Conservation (phyloP, 92 coral and sea anemone species). For the Epizoanthus stellaris region DNA sequence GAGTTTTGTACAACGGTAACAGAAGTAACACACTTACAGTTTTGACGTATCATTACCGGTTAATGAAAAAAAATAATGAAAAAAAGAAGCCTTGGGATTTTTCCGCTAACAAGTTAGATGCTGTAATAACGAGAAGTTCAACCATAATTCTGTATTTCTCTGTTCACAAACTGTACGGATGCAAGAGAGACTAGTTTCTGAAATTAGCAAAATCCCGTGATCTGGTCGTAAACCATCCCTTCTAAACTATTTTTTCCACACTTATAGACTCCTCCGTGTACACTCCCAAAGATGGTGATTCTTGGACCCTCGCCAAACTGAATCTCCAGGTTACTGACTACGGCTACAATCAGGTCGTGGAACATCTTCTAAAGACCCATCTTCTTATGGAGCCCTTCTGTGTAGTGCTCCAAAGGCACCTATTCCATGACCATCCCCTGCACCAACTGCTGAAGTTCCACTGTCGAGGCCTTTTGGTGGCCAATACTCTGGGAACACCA, state of each 20-base stretch:
- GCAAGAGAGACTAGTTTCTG: no score
- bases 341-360: slow-evolving; percentile 34
- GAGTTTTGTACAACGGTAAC: no score
- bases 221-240: no score
- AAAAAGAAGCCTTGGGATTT: no score
- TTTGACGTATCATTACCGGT: no score
- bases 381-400: slow-evolving; percentile 60
- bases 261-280: slow-evolving; percentile 37
- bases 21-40: no score
- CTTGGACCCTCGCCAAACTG: slow-evolving; percentile 48
- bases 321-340: slow-evolving; percentile 50
- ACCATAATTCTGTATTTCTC: no score
- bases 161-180: no score
- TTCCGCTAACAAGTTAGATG: no score
- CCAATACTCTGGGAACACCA: slow-evolving; percentile 53
- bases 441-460: slow-evolving; percentile 48
- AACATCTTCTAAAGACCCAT: slow-evolving; percentile 53
- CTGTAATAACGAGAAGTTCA: no score
- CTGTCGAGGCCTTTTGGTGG: slow-evolving; percentile 47
- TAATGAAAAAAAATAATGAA: no score
- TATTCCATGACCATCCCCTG: slow-evolving; percentile 49
- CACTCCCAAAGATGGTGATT: slow-evolving; percentile 43
- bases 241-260: background rate
- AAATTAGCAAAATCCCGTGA: no score
- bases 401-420: slow-evolving; percentile 39